phyloP scores from a whole-genome alignment of 2,113 vertebrate genomes.

The Rhizomys pruinosus region DNA sequence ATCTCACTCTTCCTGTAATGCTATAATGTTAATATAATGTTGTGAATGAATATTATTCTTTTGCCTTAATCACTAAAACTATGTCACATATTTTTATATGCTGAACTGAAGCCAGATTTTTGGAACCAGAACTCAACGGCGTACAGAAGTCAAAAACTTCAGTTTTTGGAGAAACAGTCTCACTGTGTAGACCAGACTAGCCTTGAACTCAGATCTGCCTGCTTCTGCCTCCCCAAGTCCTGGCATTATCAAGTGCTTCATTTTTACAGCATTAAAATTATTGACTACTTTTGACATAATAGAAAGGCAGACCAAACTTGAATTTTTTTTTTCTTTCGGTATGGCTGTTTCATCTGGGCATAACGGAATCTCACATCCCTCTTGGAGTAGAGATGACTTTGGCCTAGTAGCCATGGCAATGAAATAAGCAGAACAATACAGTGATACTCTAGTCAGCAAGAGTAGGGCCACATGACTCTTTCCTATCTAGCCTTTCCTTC shows the following conservation, averaged over 20 bases:
- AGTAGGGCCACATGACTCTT: too few relatives aligned
- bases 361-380: not conserved
- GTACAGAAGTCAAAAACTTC: conserved; percentile 6
- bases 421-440: not conserved
- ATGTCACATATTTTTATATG: conserved; percentile 3
- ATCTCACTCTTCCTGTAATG: not conserved
- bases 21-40: not conserved
- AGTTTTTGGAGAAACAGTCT: too few relatives aligned
- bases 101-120: conserved; percentile 27
- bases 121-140: conserved; percentile 47
- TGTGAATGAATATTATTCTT: not conserved
- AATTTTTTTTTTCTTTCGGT: not conserved
- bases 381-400: not conserved
- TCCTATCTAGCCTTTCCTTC: too few relatives aligned
- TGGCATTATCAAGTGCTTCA: not conserved
- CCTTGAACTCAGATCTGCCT: too few relatives aligned
- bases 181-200: too few relatives aligned
- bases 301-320: not conserved
- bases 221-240: too few relatives aligned
- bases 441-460: not conserved
- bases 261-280: conserved; percentile 35
- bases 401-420: not conserved
- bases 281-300: not conserved
- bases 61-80: conserved; percentile 48
- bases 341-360: not conserved